Base-by-base conservation (phyloP, 1,140 invertebrate species). In the Diachasmimorpha longicaudata region DNA sequence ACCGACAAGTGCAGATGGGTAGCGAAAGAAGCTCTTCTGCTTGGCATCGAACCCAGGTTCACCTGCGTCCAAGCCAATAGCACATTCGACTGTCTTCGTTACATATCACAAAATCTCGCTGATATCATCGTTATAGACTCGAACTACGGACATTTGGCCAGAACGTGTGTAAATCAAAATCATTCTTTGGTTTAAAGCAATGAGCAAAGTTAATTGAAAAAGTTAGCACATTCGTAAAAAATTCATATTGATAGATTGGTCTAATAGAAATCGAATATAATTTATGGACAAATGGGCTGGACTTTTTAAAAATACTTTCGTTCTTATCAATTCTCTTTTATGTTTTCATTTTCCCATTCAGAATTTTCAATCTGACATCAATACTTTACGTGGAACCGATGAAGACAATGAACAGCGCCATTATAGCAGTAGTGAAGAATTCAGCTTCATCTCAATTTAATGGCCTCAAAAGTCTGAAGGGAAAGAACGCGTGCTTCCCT, bases 111-210 rank as follows among this genome's bases (percentile, higher is more conserved):
- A 4, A 86, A 90, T 13, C 76, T 89, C 5, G 91, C 92, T n/a
- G 94, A 96, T 82, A 87, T 95, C 70, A 91, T 94, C 14, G 90
- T 90, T 1, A 85, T 93, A 0, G 92, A 94, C 52, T 91, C 93
- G 0, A 93, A 94, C 80, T 93, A 93, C 77, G 93, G 93, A 58
- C 94, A 92, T 80, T 84, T 93, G 31, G 93, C 92, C n/a, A 91
- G 93, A 83, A 87, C 91, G 91, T 94, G 88, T 90, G 88, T 88
- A 3, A 36, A 31, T 11, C 6, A 25, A 37, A 69, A 48, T 74
- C 16, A 25, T 37, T 66, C 44, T 10, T 11, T 11, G 44, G 4
- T 46, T 46, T 9, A 3, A 46, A 46, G n/a, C n/a, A 46, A 46
- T 46, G 11, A 46, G 11, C 2, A 31, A 31, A 31, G 2, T 31